These are phyloP conservation scores for Apodemia zela DNA, from an alignment of 2,888 invertebrate genomes.

Conservation along the genomic window DNA sequence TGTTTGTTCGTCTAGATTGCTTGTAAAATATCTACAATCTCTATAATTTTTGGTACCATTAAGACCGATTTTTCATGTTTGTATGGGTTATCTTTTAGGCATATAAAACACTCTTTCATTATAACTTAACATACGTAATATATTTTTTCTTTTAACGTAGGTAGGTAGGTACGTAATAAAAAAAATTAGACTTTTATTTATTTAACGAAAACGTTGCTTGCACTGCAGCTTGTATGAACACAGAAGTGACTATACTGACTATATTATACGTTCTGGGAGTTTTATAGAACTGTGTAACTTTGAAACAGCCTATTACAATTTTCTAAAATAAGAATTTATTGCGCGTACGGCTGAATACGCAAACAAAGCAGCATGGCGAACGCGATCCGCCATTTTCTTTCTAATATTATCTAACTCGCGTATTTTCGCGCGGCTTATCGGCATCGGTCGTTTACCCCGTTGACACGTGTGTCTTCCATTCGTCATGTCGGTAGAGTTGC, in stretches of 20 bases:
- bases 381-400: conserved; percentile 59
- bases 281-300: background rate
- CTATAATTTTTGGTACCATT: no score
- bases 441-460: conserved; percentile 53
- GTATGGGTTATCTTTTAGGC: no score
- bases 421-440: conserved; percentile 70
- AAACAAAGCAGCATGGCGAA: conserved; percentile 35
- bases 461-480: conserved; percentile 35
- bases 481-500: conserved; percentile 29
- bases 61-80: no score
- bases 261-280: no score
- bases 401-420: conserved; percentile 73
- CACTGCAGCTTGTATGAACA: background rate
- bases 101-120: no score
- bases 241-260: background rate
- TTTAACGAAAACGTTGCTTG: no score
- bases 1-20: no score
- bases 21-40: no score
- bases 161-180: no score
- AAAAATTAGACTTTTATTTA: no score
- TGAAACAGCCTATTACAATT: conserved; percentile 2
- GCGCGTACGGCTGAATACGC: conserved; percentile 23
- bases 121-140: no score
- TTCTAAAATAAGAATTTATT: conserved; percentile 1
- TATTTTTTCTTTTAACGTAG: no score